Evolutionary conservation across 2,113 vertebrate species (phyloP), one percentile per base, ranked within the genome.

Genomic region (Gnathonemus echidnorhynchus): DNA sequence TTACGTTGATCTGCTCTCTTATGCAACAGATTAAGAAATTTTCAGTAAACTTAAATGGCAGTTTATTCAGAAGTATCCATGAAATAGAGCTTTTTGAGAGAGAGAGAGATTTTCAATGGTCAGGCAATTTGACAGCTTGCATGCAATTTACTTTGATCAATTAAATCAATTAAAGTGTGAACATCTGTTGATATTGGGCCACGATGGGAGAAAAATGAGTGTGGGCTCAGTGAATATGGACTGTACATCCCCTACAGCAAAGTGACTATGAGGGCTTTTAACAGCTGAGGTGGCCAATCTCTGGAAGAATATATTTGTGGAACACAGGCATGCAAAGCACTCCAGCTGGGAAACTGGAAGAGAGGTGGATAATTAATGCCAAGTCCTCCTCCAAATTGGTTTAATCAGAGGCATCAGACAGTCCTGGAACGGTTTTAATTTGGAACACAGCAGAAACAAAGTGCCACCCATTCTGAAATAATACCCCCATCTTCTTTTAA

Each of bases 331-430:
- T 17, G 48, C 50, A 13, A 35, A 42, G 49, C 17, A 27, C 19
- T 83, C 31, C 88, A 83, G 86, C 48, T 52, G 21, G 31, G 46
- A 52, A 80, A 31, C 85, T 52, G 6, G 45, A 11, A 45, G 48
- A 45, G 24, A 46, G 48, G 56, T 13, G 45, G 62, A 77, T 77
- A 90, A 88, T 90, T 56, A 27, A 88, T 90, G 86, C 66, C 48
- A 90, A 88, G 58, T 90, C 48, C 86, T 49, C 62, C 13, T 45
- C 56, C 50, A 80, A 85, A 90, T 77, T 87, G 86, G 85, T 90
- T 77, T 87, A 90, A 90, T 87, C 62, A 80, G 62, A 53, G 62
- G 66, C 62, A 62, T 45, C 35, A 87, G 66, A 90, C 56, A 27
- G 45, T 70, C 45, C 19, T 74, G 42, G 21, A 58, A 77, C 31